Evolutionary conservation across 2,113 vertebrate species (phyloP).

Genomic region (Cyanoramphus novaezelandiae): DNA sequence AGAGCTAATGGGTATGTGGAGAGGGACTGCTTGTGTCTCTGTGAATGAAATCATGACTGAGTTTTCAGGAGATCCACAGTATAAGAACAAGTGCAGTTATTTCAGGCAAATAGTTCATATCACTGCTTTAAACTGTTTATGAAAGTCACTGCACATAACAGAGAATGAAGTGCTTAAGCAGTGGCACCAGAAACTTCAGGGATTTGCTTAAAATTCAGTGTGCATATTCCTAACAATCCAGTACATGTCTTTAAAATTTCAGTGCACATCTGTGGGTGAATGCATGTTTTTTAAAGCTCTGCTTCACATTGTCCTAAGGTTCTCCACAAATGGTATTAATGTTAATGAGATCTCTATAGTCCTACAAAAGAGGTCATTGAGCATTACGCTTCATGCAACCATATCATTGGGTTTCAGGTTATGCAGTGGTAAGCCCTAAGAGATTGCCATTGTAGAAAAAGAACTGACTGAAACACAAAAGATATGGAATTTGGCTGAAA

Average conservation of each 20-base stretch:
- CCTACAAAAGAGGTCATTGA: slow-evolving; percentile 60
- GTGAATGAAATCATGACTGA: background rate
- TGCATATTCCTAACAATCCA: background rate
- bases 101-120: slow-evolving; percentile 8
- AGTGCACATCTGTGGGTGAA: slow-evolving; percentile 25
- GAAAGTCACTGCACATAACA: background rate
- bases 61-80: background rate
- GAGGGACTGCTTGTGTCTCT: background rate
- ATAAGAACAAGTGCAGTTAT: background rate
- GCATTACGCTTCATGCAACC: slow-evolving; percentile 20
- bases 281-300: slow-evolving; percentile 52
- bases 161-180: background rate
- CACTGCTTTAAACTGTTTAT: background rate
- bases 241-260: slow-evolving; percentile 35
- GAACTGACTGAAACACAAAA: slow-evolving; percentile 29
- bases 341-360: slow-evolving; percentile 69
- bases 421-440: slow-evolving; percentile 28
- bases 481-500: slow-evolving; percentile 29
- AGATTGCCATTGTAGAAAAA: slow-evolving; percentile 32
- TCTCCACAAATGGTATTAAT: slow-evolving; percentile 51
- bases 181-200: background rate
- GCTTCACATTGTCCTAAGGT: slow-evolving; percentile 52
- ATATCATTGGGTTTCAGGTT: slow-evolving; percentile 56
- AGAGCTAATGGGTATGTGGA: background rate
- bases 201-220: slow-evolving; percentile 50